These are phyloP conservation scores for Andrena praecox DNA, from an alignment of 2,888 invertebrate genomes.

Conservation along the genomic window DNA sequence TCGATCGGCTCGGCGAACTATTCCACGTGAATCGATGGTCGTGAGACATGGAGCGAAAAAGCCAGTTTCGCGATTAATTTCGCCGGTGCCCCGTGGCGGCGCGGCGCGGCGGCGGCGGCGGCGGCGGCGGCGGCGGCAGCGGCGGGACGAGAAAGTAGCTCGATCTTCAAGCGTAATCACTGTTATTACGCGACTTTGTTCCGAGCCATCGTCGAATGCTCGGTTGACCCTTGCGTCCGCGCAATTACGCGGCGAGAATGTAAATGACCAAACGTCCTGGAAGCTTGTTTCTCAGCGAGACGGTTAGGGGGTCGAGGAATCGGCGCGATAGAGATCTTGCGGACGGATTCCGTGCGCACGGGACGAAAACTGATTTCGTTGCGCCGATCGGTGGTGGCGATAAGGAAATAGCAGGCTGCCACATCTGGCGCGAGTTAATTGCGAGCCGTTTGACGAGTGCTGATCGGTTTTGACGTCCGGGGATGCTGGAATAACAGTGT, in stretches of 20 bases:
- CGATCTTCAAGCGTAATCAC: slow-evolving; percentile 33
- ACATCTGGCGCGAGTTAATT: slow-evolving; percentile 29
- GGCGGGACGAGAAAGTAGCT: slow-evolving; percentile 31
- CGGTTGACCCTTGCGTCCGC: slow-evolving; percentile 29
- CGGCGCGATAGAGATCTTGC: slow-evolving; percentile 23
- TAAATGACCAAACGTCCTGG: slow-evolving; percentile 33
- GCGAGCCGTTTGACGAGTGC: neutral
- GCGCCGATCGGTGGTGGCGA: slow-evolving; percentile 32
- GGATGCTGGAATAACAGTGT: slow-evolving; percentile 32
- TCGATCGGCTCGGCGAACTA: neutral
- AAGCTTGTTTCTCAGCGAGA: neutral
- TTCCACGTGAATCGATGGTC: neutral
- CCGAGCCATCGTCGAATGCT: slow-evolving; percentile 23
- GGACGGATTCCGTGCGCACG: neutral
- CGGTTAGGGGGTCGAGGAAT: neutral
- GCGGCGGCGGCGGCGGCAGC: no score
- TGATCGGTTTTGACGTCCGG: neutral
- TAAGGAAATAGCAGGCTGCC: slow-evolving; percentile 47
- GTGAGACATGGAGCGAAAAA: slow-evolving; percentile 4
- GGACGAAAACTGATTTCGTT: slow-evolving; percentile 5
- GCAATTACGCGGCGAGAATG: slow-evolving; percentile 37
- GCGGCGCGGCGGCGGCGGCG: no score
- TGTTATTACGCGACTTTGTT: slow-evolving; percentile 49
- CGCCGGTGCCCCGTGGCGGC: neutral
- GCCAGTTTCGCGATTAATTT: slow-evolving; percentile 35